Percentiles rank a stretch among this genome's conserved stretches.
phyloP scores from a whole-genome alignment of 2,888 invertebrate species.

The Andrena bicolor region DNA sequence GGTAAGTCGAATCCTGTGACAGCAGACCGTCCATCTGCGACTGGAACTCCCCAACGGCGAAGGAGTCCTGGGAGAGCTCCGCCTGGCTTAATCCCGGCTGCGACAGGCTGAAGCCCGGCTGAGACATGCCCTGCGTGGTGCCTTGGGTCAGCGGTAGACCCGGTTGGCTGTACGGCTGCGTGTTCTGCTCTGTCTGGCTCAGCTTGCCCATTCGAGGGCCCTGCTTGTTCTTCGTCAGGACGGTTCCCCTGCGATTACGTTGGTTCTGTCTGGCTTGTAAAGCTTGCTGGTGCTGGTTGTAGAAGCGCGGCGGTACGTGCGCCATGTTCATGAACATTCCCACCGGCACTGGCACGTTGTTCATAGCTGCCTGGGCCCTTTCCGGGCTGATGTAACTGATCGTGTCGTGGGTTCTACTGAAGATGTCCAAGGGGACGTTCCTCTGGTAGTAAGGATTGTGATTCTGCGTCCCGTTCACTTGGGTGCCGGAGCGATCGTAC shows the following conservation, averaged over 20 bases:
- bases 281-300: constrained; percentile 91
- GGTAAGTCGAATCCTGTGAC: constrained; percentile 96
- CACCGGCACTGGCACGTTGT: constrained; percentile 95
- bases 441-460: constrained; percentile 84
- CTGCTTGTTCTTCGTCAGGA: constrained; percentile 73
- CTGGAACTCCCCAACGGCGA: constrained; percentile 93
- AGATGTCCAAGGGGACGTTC: constrained; percentile 87
- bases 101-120: constrained; percentile 89
- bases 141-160: constrained; percentile 84
- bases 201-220: constrained; percentile 83
- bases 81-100: constrained; percentile 90
- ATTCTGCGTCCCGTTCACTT: constrained; percentile 81
- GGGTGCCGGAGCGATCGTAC: constrained; percentile 91
- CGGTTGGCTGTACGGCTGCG: constrained; percentile 89
- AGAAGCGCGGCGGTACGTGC: constrained; percentile 91
- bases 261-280: constrained; percentile 87
- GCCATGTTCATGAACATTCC: constrained; percentile 98
- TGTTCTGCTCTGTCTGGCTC: constrained; percentile 90
- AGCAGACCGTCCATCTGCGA: constrained; percentile 98
- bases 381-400: constrained; percentile 97
- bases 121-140: constrained; percentile 89
- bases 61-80: constrained; percentile 93
- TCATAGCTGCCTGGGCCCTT: constrained; percentile 90
- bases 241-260: constrained; percentile 78
- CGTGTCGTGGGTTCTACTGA: constrained; percentile 93